Evolutionary conservation across 2,113 vertebrate genomes (phyloP).

Genomic region (Alces alces): DNA sequence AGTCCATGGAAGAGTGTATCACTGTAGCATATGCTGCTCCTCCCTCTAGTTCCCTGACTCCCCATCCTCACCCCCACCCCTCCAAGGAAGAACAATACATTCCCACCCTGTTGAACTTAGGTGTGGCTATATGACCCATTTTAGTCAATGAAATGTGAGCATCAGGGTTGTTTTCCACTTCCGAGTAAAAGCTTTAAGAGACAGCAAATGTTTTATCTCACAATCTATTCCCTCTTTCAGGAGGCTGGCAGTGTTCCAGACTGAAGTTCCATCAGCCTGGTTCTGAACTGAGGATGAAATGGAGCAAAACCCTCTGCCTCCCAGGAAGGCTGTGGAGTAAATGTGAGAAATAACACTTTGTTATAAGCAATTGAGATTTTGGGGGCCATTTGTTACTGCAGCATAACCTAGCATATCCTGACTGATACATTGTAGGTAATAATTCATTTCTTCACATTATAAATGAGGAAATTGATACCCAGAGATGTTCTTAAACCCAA

Average conservation of each 20-base stretch:
- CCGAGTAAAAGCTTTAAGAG: not conserved
- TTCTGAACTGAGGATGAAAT: not conserved
- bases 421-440: not conserved
- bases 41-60: too few relatives aligned
- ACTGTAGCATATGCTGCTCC: not conserved
- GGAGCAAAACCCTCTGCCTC: not conserved
- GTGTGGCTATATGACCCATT: not conserved
- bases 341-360: not conserved
- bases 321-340: not conserved
- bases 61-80: not conserved
- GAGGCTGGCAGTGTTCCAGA: not conserved
- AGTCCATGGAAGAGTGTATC: rapidly evolving
- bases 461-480: not conserved
- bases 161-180: not conserved
- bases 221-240: not conserved
- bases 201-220: too few relatives aligned
- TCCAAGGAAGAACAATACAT: not conserved
- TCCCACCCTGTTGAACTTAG: not conserved
- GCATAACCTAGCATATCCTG: not conserved
- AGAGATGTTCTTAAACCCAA: not conserved
- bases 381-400: not conserved
- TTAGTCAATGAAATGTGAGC: not conserved
- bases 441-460: too few relatives aligned
- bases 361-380: not conserved
- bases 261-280: not conserved